Percentiles rank a stretch among this genome's conserved stretches.
Conservation (phyloP, 2,888 invertebrate genomes). For the Watsonalla binaria region DNA sequence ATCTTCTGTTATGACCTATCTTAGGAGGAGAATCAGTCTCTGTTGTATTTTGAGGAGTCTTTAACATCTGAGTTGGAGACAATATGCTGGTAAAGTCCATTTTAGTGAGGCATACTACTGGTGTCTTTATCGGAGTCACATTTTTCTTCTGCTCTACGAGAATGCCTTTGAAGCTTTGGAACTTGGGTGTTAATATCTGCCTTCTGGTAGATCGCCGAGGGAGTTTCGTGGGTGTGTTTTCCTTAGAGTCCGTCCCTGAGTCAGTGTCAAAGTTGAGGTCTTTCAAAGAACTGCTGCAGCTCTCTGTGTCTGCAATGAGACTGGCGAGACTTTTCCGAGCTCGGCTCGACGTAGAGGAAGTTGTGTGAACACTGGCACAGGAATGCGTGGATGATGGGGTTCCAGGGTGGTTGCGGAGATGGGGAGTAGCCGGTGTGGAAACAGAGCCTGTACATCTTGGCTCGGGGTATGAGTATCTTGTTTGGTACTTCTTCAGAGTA, state of each 20-base stretch:
- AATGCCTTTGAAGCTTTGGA: constrained; percentile 63
- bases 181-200: constrained; percentile 53
- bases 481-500: constrained; percentile 68
- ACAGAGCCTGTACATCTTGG: constrained; percentile 49
- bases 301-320: constrained; percentile 71
- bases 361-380: constrained; percentile 60
- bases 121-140: constrained; percentile 45
- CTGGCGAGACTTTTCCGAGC: constrained; percentile 67
- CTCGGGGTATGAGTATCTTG: constrained; percentile 49
- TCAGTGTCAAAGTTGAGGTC: constrained; percentile 71
- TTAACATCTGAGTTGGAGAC: constrained; percentile 63
- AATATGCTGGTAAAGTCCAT: constrained; percentile 51
- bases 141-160: constrained; percentile 62
- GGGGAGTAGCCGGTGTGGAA: constrained; percentile 66
- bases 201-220: constrained; percentile 43
- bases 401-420: constrained; percentile 56
- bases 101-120: constrained; percentile 55
- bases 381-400: constrained; percentile 70
- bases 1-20: constrained; percentile 51
- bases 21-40: constrained; percentile 63
- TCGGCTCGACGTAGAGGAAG: constrained; percentile 64
- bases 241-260: constrained; percentile 67
- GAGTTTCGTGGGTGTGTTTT: constrained; percentile 63
- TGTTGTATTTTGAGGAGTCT: constrained; percentile 63
- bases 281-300: constrained; percentile 73